Percentiles rank a stretch among this genome's conserved stretches.
Evolutionary conservation across 2,888 invertebrate genomes (phyloP).

Genomic region (Mesorhabditis sp.): DNA sequence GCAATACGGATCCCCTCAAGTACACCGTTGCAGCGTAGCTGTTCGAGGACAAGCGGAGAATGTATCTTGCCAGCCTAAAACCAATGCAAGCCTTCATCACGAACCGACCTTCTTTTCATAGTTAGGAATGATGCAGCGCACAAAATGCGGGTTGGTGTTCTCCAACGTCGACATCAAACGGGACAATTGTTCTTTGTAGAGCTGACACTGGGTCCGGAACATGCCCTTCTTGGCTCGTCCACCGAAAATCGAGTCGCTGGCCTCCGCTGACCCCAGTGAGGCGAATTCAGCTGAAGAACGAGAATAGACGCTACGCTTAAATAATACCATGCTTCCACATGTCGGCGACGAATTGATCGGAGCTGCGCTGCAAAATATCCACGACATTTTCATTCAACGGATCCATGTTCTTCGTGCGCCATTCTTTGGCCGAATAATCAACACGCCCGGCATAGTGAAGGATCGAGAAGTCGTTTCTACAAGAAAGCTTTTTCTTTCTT

Average conservation of each 20-base stretch:
- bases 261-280: conserved; percentile 26
- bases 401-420: conserved; percentile 99
- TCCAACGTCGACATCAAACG: conserved; percentile 80
- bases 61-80: conserved; percentile 85
- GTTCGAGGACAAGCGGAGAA: conserved; percentile 94
- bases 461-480: conserved; percentile 83
- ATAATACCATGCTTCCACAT: conserved; percentile 89
- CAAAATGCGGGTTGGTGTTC: conserved; percentile 98
- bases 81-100: not conserved
- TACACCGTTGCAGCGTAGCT: conserved; percentile 96
- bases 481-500: not conserved
- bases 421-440: conserved; percentile 92
- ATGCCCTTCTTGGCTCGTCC: conserved; percentile 75
- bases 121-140: conserved; percentile 98
- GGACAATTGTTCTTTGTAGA: conserved; percentile 96
- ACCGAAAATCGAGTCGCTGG: conserved; percentile 75
- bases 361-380: conserved; percentile 83
- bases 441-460: conserved; percentile 58
- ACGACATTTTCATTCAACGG: conserved; percentile 98
- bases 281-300: not conserved
- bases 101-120: conserved; percentile 80
- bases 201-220: conserved; percentile 91
- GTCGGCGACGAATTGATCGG: conserved; percentile 87
- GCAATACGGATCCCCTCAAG: conserved; percentile 98
- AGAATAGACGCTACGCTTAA: not conserved